Evolutionary conservation across 1,140 invertebrate genomes (phyloP).

Genomic region (Hirudo medicinalis): DNA sequence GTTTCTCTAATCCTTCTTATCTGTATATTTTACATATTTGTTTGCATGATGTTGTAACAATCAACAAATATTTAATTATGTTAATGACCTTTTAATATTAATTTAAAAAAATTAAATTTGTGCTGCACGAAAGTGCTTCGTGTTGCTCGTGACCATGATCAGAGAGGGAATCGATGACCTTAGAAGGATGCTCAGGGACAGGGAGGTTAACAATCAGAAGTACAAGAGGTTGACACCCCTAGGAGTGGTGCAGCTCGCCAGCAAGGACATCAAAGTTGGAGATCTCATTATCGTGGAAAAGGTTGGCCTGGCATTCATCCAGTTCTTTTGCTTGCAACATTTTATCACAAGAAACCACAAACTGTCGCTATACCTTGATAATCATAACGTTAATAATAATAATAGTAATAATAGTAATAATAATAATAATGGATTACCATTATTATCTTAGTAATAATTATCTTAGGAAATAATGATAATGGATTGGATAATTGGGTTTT

Average conservation of each 20-base stretch:
- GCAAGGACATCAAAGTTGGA: conserved; percentile 46
- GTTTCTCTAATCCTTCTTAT: no score
- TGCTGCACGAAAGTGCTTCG: conserved; percentile 60
- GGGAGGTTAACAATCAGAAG: conserved; percentile 83
- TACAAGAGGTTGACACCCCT: conserved; percentile 46
- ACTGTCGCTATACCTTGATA: no score
- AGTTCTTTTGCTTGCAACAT: no score
- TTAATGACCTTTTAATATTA: neutral
- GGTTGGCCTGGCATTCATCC: conserved; percentile 26
- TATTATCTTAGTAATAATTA: no score
- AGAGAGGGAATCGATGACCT: conserved; percentile 94
- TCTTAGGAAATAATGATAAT: no score
- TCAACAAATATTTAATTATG: neutral
- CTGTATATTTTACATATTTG: no score
- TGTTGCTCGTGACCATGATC: conserved; percentile 82
- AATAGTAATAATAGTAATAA: no score
- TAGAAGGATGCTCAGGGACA: conserved; percentile 73
- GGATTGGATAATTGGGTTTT: neutral
- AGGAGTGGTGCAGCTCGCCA: conserved; percentile 39
- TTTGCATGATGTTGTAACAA: no score
- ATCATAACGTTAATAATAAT: no score
- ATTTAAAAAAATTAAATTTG: neutral
- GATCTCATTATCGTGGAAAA: conserved; percentile 55
- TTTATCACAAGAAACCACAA: no score
- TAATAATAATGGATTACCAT: neutral